Conservation (phyloP, 2,888 invertebrate species). For the Nymphalis c-album region DNA sequence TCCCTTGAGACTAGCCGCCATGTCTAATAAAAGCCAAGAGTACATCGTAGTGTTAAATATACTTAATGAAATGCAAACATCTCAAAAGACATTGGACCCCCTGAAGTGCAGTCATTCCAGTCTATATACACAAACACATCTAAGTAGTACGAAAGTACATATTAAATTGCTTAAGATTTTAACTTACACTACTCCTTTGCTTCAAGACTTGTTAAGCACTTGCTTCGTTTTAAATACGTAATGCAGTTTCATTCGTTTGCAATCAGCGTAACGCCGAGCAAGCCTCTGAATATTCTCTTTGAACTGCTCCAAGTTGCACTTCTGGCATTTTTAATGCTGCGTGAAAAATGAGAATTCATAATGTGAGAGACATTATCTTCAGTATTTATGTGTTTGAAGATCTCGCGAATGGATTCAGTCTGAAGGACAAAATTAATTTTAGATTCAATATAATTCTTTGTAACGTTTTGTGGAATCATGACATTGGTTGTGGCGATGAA, state of each 20-base stretch:
- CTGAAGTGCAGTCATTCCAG: too few relatives aligned
- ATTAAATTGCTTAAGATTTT: background rate
- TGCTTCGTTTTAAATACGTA: conserved; percentile 19
- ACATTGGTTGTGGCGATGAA: too few relatives aligned
- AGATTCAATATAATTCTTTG: conserved; percentile 7
- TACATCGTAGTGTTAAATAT: too few relatives aligned
- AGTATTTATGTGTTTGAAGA: conserved; percentile 15
- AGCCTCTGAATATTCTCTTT: conserved; percentile 23
- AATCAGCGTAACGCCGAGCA: conserved; percentile 10
- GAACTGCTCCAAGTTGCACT: conserved; percentile 15
- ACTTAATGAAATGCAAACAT: too few relatives aligned
- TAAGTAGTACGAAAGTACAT: background rate
- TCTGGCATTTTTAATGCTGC: conserved; percentile 18
- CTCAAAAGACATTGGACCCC: too few relatives aligned
- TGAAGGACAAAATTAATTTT: conserved; percentile 2
- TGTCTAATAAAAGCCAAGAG: too few relatives aligned
- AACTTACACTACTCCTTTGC: conserved; percentile 4
- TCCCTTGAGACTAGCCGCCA: too few relatives aligned
- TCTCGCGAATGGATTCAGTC: conserved; percentile 11
- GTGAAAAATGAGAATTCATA: conserved; percentile 29
- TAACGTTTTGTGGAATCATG: background rate
- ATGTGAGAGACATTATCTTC: conserved; percentile 18
- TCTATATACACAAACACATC: too few relatives aligned
- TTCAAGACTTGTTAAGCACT: conserved; percentile 12
- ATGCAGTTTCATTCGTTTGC: conserved; percentile 17